Base-by-base conservation (phyloP, 1,140 invertebrate species). In the Trypoxylus dichotomus region DNA sequence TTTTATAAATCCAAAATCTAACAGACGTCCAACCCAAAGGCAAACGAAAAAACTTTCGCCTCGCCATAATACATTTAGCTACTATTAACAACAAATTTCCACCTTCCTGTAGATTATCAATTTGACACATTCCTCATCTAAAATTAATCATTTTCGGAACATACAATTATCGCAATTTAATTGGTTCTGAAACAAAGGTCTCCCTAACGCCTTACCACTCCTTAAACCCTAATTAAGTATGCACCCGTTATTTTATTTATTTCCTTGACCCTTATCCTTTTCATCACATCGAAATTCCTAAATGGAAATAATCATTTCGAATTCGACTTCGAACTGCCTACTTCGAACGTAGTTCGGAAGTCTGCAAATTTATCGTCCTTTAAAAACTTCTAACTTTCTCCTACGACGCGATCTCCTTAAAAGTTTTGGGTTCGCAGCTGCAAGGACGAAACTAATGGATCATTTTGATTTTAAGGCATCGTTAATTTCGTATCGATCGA, bases 391-490 rank as follows among this genome's bases (percentile, higher is more conserved):
- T 3, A 68, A 27, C 60, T 21, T 25, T 29, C 21, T 15, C 24
- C 24, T 8, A 6, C 27, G 15, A 19, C 47, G 47, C 60, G 21
- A 68, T 68, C 27, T 27, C 60, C 24, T 68, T 68, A 68, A 68
- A 68, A 68, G 7, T 68, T 68, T 68, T 68, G 24, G 2, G 60
- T 29, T 24, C 60, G 21, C 60, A 68, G 60, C 60, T 29, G 60
- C 21, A 24, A 27, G 24, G 13, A 29, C 60, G 21, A 68, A 68
- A 68, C 60, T 68, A 68, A 68, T 68, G 60, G 60, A 68, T 68
- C 60, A 68, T 68, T 68, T 68, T 24, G 60, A 68, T 68, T 68
- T 68, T 68, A 29, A 68, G 27, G 60, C 60, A 68, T 68, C 60
- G 60, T 68, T 68, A 68, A 68, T 68, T 68, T 68, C 60, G 24